These are phyloP conservation scores for Loriculus beryllinus DNA, from an alignment of 2,797 vertebrate species.

Conservation along the genomic window DNA sequence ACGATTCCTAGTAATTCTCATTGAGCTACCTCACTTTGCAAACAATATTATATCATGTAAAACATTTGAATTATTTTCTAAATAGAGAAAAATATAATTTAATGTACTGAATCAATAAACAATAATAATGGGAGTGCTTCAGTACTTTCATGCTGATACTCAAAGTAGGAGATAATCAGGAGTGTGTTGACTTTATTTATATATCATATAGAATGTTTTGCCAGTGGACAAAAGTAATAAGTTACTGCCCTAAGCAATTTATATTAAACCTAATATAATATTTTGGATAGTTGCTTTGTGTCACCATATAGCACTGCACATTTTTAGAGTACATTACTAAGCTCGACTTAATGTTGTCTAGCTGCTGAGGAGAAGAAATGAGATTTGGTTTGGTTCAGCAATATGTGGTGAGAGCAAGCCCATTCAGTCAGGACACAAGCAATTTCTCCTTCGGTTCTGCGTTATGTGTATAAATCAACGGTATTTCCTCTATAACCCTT, in stretches of 20 bases:
- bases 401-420: background rate
- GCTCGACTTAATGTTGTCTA: background rate
- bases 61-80: background rate
- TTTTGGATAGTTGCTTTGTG: background rate
- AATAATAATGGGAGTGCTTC: background rate
- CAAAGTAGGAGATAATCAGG: background rate
- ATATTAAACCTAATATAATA: background rate
- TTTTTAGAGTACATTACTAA: background rate
- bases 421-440: background rate
- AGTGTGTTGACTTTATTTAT: background rate
- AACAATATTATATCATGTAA: background rate
- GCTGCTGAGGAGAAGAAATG: background rate
- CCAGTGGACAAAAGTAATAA: background rate
- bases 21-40: background rate
- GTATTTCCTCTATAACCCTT: background rate
- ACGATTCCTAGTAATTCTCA: background rate
- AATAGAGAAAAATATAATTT: background rate
- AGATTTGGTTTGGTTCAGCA: background rate
- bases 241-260: background rate
- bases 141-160: background rate
- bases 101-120: background rate
- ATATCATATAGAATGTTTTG: background rate
- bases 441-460: background rate
- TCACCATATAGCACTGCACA: background rate
- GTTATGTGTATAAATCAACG: background rate